Base-by-base conservation (phyloP, 2,113 vertebrate species). In the Caracal caracal region DNA sequence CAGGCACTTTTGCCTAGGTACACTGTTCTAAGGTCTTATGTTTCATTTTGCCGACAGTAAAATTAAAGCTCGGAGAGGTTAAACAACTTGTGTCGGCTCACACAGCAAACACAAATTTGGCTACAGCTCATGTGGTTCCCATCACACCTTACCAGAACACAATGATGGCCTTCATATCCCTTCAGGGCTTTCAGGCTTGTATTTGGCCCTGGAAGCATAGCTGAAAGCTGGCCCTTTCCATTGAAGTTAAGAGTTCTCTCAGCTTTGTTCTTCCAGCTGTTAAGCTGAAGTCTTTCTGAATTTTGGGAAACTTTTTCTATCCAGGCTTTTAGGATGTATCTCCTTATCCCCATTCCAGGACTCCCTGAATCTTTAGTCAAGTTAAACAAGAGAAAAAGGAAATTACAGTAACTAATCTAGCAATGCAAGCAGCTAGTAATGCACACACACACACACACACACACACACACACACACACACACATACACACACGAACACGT, bases 341-440 rank as follows among this genome's bases (percentile, higher is more conserved):
- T 66, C 43, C 65, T 59, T 35, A 66, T 66, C 17, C 24, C 13
- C 22, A 73, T 56, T 75, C 5, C 65, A 65, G 49, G 56, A 43
- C 10, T 90, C 9, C 35, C 19, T 59, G 11, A 80, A 66, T 66
- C 8, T 28, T 75, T 53, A 33, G n/a, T 30, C 24, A 51, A 5
- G 7, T 71, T 84, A 85, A 94, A 15, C 13, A 71, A 80, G 37
- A 87, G 51, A 83, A 78, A 76, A 91, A 66, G 28, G 15, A 73
- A 78, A 88, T 40, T 51, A 61, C 78, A 28, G 7, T 59, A 30
- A 30, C 40, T 49, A 19, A 35, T 63, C 10, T 61, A 70, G 65
- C 40, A 76, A 51, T 47, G 28, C 22, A 75, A 68, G 15, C 47
- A 43, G 9, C 43, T 43, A 43, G 43, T 43, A 43, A 28, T 17